Evolutionary conservation across 1,140 invertebrate genomes (phyloP).

Genomic region (Ips nitidus): DNA sequence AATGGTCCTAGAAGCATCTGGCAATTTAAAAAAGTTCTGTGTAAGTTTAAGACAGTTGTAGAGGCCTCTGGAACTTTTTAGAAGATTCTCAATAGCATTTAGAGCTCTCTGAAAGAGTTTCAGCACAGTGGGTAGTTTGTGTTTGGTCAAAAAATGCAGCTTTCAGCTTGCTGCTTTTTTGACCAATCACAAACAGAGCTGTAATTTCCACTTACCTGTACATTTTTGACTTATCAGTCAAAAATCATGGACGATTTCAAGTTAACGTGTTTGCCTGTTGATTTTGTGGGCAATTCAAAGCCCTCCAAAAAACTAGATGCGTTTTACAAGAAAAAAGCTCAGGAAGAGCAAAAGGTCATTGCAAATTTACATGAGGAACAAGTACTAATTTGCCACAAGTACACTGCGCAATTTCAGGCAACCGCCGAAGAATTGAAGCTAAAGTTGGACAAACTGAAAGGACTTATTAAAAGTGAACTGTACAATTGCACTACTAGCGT

Average conservation of each 20-base stretch:
- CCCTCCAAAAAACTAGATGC: slow-evolving; percentile 19
- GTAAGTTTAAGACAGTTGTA: no score
- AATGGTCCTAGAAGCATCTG: no score
- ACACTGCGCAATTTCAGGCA: slow-evolving; percentile 3
- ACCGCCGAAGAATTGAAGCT: slow-evolving; percentile 4
- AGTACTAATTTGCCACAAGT: slow-evolving; percentile 11
- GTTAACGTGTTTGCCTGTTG: slow-evolving; percentile 17
- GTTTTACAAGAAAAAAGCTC: slow-evolving; percentile 11
- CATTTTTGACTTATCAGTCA: neutral
- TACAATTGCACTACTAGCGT: slow-evolving; percentile 8
- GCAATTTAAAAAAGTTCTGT: no score
- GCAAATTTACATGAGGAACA: slow-evolving; percentile 7
- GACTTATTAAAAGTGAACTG: slow-evolving; percentile 19
- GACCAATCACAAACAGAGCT: no score
- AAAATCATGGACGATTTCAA: slow-evolving; percentile 12
- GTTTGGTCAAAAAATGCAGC: no score
- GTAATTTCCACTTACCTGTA: no score
- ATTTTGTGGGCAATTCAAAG: slow-evolving; percentile 23
- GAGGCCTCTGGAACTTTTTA: no score
- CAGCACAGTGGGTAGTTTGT: no score
- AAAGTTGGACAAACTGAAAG: slow-evolving; percentile 1
- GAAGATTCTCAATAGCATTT: no score
- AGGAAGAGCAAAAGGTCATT: neutral
- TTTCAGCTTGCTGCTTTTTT: no score
- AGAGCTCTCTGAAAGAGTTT: no score